phyloP scores from a whole-genome alignment of 2,113 vertebrate genomes.

The Glaucomys volans region DNA sequence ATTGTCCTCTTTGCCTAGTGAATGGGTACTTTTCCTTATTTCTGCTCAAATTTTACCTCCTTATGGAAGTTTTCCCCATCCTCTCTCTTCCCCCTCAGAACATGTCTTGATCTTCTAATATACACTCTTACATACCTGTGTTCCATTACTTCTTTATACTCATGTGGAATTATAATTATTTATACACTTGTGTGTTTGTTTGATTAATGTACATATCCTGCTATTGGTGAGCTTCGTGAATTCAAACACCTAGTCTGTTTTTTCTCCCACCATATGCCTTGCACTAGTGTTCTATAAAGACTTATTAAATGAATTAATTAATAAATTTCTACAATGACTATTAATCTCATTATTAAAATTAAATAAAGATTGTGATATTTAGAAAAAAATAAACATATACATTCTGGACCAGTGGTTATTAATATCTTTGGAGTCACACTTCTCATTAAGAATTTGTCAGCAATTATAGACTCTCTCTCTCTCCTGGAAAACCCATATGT shows the following conservation, averaged over 20 bases:
- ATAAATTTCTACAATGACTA: conserved; percentile 12
- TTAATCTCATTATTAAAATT: conserved; percentile 50
- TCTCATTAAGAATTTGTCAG: not conserved
- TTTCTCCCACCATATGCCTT: conserved; percentile 35
- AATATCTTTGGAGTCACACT: conserved; percentile 11
- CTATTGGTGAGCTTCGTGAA: conserved; percentile 32
- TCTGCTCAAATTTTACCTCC: conserved; percentile 32
- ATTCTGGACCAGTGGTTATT: not conserved
- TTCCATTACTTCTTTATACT: conserved; percentile 25
- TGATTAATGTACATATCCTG: not conserved
- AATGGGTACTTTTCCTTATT: conserved; percentile 6
- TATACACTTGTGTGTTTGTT: conserved; percentile 22
- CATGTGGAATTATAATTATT: not conserved
- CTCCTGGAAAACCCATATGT: not conserved
- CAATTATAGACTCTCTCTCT: not conserved
- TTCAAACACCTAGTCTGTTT: conserved; percentile 35
- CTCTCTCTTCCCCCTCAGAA: not conserved
- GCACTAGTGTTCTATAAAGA: conserved; percentile 1
- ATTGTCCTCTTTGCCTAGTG: conserved; percentile 21
- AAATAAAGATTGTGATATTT: conserved; percentile 40
- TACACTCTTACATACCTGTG: not conserved
- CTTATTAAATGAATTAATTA: conserved; percentile 49
- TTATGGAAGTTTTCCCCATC: not conserved
- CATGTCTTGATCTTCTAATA: conserved; percentile 16
- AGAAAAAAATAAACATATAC: not conserved